Evolutionary conservation across 1,140 invertebrate genomes (phyloP).

Genomic region (Acromyrmex charruanus): DNA sequence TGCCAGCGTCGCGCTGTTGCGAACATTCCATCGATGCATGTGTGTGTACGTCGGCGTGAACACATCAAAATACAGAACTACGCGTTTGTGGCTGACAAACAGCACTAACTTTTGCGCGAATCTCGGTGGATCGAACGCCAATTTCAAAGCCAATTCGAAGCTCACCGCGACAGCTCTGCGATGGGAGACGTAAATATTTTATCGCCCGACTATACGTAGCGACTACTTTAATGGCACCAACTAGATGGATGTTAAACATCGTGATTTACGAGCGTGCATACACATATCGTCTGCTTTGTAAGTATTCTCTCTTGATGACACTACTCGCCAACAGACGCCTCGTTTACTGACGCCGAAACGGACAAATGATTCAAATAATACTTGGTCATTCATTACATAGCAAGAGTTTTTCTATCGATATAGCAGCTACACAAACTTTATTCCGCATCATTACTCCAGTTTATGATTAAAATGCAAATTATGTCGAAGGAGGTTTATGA

Average conservation of each 20-base stretch:
- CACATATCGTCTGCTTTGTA: conserved; percentile 17
- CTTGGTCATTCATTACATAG: background rate
- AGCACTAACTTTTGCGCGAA: conserved; percentile 47
- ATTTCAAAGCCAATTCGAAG: conserved; percentile 52
- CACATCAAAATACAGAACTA: background rate
- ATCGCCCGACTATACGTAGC: conserved; percentile 33
- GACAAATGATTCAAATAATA: conserved; percentile 41
- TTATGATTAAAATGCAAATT: conserved; percentile 21
- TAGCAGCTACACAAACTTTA: background rate
- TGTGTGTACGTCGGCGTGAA: background rate
- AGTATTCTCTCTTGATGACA: conserved; percentile 27
- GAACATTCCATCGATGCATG: background rate
- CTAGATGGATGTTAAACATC: conserved; percentile 42
- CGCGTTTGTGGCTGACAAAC: conserved; percentile 27
- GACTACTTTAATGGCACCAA: conserved; percentile 59
- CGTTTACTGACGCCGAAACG: conserved; percentile 23
- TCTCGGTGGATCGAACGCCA: conserved; percentile 33
- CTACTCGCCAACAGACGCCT: background rate
- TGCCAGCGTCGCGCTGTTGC: background rate
- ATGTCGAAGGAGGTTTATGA: background rate
- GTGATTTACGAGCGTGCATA: conserved; percentile 51
- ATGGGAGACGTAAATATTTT: conserved; percentile 64
- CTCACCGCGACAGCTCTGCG: conserved; percentile 30
- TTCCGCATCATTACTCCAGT: conserved; percentile 9
- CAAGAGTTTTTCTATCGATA: background rate